Evolutionary conservation across 1,140 invertebrate species (phyloP).

Genomic region (Aphaenogaster floridana): DNA sequence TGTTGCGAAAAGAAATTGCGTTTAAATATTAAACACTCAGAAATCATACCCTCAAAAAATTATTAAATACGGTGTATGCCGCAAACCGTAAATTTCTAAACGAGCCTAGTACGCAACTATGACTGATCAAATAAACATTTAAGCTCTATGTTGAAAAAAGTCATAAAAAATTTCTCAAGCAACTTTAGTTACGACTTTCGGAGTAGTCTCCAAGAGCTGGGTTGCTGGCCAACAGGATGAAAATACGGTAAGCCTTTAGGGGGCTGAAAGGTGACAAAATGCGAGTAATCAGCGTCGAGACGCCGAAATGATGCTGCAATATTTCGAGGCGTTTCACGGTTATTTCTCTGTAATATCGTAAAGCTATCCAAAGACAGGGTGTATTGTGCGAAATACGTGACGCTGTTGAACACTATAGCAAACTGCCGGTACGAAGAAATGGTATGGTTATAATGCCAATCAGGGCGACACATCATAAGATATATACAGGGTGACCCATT

Average conservation of each 20-base stretch:
- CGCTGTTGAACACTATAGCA: constrained; percentile 10
- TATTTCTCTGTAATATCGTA: constrained; percentile 51
- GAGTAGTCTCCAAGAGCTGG: constrained; percentile 14
- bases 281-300: constrained; percentile 26
- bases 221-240: constrained; percentile 4
- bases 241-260: constrained; percentile 21
- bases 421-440: constrained; percentile 16
- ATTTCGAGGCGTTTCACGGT: constrained; percentile 29
- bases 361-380: constrained; percentile 23
- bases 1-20: neutral
- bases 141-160: neutral
- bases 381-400: constrained; percentile 36
- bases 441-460: neutral
- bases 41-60: neutral
- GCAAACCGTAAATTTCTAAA: constrained; percentile 63
- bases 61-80: neutral
- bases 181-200: neutral
- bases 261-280: constrained; percentile 44
- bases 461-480: neutral
- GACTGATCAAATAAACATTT: neutral
- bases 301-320: constrained; percentile 29
- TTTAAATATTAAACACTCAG: neutral
- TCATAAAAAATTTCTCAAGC: constrained; percentile 43
- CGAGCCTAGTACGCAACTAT: neutral
- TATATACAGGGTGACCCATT: neutral